Evolutionary conservation across 2,888 invertebrate genomes (phyloP).

Genomic region (Exocentrus adspersus): DNA sequence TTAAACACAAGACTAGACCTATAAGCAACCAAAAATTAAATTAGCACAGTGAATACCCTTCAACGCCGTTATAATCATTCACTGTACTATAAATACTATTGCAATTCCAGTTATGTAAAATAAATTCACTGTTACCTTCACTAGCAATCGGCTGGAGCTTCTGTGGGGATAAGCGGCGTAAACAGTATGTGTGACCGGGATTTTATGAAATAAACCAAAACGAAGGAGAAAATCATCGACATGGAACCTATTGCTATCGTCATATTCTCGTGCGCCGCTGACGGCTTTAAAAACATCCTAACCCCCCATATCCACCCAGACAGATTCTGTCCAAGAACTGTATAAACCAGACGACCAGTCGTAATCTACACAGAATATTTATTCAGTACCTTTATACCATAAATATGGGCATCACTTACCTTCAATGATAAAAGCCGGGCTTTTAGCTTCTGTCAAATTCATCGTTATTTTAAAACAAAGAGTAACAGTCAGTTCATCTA

Average conservation of each 20-base stretch:
- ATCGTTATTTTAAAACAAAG: constrained; percentile 78
- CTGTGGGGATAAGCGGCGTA: constrained; percentile 43
- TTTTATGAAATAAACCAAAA: constrained; percentile 67
- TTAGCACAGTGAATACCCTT: too few species aligned
- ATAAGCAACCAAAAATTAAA: too few species aligned
- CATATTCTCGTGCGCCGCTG: constrained; percentile 68
- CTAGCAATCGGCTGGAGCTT: constrained; percentile 52
- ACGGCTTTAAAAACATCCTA: constrained; percentile 81
- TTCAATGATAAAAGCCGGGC: constrained; percentile 83
- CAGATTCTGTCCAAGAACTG: constrained; percentile 91
- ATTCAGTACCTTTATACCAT: constrained; percentile 12
- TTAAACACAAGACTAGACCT: too few species aligned
- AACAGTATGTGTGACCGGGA: constrained; percentile 65
- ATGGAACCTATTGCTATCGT: constrained; percentile 67
- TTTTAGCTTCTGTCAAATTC: constrained; percentile 78
- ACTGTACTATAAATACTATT: too few species aligned
- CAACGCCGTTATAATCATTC: too few species aligned
- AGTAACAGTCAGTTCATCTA: constrained; percentile 67
- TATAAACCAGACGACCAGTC: constrained; percentile 79
- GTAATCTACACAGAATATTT: constrained; percentile 69
- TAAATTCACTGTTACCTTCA: not conserved
- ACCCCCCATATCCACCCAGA: constrained; percentile 80
- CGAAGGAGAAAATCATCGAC: constrained; percentile 65
- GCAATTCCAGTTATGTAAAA: too few species aligned
- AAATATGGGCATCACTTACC: constrained; percentile 69